phyloP scores from a whole-genome alignment of 2,113 vertebrate genomes.

The Phasianus colchicus region DNA sequence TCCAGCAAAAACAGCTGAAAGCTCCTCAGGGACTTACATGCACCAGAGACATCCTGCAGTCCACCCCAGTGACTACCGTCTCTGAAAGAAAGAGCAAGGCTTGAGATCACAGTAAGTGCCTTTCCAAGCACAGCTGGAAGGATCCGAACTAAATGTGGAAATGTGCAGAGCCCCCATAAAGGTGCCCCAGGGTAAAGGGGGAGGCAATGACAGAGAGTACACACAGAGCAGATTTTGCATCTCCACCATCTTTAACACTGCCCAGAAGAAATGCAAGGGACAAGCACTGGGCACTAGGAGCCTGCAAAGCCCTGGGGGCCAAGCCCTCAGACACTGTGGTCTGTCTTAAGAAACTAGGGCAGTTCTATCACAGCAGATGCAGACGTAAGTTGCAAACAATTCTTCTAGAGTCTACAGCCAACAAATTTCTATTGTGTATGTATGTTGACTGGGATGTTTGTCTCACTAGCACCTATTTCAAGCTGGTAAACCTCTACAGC shows the following conservation, averaged over 20 bases:
- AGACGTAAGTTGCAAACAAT: not conserved
- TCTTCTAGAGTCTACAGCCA: not conserved
- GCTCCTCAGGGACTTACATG: not conserved
- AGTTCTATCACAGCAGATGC: not conserved
- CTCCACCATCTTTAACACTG: not conserved
- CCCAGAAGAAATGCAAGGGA: not conserved
- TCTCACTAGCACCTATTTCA: not conserved
- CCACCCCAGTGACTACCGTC: not conserved
- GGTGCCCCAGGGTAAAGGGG: not conserved
- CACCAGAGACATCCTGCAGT: not conserved
- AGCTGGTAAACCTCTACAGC: not conserved
- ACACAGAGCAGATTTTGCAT: not conserved
- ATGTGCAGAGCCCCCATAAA: not conserved
- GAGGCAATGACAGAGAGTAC: not conserved
- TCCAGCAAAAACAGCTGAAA: not conserved
- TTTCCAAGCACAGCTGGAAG: not conserved
- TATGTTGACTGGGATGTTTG: not conserved
- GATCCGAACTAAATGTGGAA: not conserved
- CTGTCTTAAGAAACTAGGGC: rapidly evolving
- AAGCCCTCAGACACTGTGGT: not conserved
- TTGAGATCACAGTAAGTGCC: not conserved
- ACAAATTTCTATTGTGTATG: not conserved
- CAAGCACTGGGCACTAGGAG: not conserved
- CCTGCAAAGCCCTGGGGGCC: not conserved
- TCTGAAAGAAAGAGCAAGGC: not conserved